These are phyloP conservation scores for Triplophysa dalaica DNA, from an alignment of 2,113 vertebrate genomes.

Conservation along the genomic window DNA sequence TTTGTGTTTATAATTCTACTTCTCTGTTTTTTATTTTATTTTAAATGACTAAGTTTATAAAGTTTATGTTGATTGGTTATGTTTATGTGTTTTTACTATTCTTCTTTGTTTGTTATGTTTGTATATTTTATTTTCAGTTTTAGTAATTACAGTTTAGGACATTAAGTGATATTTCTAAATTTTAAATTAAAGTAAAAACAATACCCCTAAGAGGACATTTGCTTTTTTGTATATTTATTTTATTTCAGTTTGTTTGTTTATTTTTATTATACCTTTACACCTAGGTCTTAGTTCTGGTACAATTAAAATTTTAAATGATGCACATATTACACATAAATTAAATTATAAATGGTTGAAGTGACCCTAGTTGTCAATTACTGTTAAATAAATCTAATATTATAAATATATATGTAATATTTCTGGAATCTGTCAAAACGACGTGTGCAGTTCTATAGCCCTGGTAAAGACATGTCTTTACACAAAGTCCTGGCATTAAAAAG, in stretches of 20 bases:
- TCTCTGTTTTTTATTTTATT: too few relatives aligned
- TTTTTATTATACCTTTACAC: not conserved
- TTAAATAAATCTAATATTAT: not conserved
- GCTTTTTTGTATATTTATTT: not conserved
- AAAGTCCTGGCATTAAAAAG: conserved; percentile 1
- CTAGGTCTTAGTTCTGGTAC: too few relatives aligned
- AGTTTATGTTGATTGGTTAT: too few relatives aligned
- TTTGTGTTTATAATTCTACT: not conserved
- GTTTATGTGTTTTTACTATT: not conserved
- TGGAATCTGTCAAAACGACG: not conserved
- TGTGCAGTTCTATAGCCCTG: not conserved
- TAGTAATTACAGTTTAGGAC: not conserved
- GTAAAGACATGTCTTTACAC: conserved; percentile 24
- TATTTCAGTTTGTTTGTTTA: not conserved
- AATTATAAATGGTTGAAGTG: not conserved
- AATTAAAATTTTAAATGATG: too few relatives aligned
- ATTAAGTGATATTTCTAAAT: too few relatives aligned
- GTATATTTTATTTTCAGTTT: not conserved
- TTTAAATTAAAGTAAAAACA: too few relatives aligned
- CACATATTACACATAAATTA: too few relatives aligned
- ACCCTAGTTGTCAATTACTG: not conserved
- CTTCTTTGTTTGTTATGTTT: not conserved
- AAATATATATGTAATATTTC: too few relatives aligned
- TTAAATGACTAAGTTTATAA: too few relatives aligned
- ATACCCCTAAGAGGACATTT: too few relatives aligned